Base-by-base conservation (phyloP, 2,797 vertebrate genomes). In the Notoglanidium macrostoma region DNA sequence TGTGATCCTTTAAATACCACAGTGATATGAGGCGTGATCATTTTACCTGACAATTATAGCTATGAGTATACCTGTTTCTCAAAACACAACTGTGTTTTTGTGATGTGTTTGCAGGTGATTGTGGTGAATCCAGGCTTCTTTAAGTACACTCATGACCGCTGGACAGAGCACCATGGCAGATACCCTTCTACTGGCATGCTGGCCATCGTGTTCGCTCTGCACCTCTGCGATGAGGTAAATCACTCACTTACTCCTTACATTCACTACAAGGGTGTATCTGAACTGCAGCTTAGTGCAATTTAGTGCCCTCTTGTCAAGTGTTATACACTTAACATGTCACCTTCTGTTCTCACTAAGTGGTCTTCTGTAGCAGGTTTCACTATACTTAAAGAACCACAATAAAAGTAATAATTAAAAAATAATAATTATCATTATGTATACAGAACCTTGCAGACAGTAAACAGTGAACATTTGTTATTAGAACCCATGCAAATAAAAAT, bases 121-220 rank as follows among this genome's bases (percentile, higher is more conserved):
- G 95, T 97, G 88, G 90, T 97, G 76, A 96, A 94, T 77, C 96
- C 95, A 0, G 87, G 88, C 9, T 97, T 97, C 90, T 96, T 97
- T 83, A 96, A 96, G 85, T 97, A 97, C 49, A 94, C 95, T 32
- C 92, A 96, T 0, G 95, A 97, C 59, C 93, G n/a, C 0, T 96
- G 96, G 96, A 96, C 90, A 0, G 91, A 95, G 88, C 88, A 3
- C 6, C 94, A 94, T 0, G 96, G 96, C 1, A 91, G 93, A 0
- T 97, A 97, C 83, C 96, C 96, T 0, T 96, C 96, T 81, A 97
- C 95, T 0, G 95, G 96, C 87, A 95, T 97, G 93, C 92, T 96
- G 1, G 95, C 95, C 21, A 88, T 97, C 72, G 91, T 98, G 89
- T 97, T 96, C 0, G 95, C 96, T 63, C 90, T 97, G 87, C 97